These are phyloP conservation scores for Whitmania pigra DNA, from an alignment of 1,140 invertebrate genomes.

Conservation along the genomic window DNA sequence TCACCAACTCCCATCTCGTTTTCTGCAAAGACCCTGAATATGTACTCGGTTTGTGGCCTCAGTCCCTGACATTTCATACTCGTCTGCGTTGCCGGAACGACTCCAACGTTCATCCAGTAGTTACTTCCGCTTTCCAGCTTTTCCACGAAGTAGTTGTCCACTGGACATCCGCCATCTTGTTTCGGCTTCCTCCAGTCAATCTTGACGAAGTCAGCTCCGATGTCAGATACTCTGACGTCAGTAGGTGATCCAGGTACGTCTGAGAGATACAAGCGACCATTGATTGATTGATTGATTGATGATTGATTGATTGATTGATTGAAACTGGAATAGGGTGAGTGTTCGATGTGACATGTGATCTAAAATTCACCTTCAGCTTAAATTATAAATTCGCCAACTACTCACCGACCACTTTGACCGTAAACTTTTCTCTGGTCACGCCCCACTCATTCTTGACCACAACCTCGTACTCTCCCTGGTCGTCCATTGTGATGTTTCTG, in stretches of 20 bases:
- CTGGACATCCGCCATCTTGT: conserved; percentile 77
- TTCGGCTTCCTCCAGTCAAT: conserved; percentile 78
- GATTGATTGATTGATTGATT: neutral
- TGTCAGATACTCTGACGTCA: conserved; percentile 68
- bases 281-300: neutral
- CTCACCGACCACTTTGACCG: conserved; percentile 65
- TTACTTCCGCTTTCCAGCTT: conserved; percentile 52
- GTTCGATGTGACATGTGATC: neutral
- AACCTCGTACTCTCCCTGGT: conserved; percentile 77
- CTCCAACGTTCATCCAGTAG: conserved; percentile 53
- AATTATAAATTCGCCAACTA: conserved; percentile 19
- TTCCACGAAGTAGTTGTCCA: conserved; percentile 80
- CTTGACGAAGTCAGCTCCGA: conserved; percentile 79
- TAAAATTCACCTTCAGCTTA: no score
- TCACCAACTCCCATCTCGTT: conserved; percentile 66
- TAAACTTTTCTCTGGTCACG: conserved; percentile 79
- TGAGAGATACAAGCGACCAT: conserved; percentile 5
- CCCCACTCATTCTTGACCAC: conserved; percentile 82
- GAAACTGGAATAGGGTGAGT: neutral
- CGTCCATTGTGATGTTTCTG: conserved; percentile 73
- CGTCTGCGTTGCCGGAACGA: conserved; percentile 35
- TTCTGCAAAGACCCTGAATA: conserved; percentile 76
- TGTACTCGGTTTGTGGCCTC: conserved; percentile 41
- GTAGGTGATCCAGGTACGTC: conserved; percentile 52
- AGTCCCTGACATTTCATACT: conserved; percentile 56